Conservation (phyloP, 2,113 vertebrate species). For the Cardinalis cardinalis region DNA sequence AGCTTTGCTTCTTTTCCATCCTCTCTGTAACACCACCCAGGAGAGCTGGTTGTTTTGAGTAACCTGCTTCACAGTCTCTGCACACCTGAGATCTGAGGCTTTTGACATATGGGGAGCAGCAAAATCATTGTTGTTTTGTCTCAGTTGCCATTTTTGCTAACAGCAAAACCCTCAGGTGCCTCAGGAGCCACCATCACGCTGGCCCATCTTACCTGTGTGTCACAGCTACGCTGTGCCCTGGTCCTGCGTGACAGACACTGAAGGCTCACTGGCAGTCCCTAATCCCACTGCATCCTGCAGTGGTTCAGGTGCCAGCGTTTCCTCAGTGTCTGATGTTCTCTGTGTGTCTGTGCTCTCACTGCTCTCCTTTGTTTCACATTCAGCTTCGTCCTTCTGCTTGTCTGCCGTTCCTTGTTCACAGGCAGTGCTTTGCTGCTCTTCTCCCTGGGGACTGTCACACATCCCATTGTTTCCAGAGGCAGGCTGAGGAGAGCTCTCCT, state of each 20-base stretch:
- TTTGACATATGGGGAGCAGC: neutral
- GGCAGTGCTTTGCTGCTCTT: neutral
- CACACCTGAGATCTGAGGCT: neutral
- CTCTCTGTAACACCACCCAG: neutral
- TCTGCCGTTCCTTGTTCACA: neutral
- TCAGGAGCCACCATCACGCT: neutral
- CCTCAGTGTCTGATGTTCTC: neutral
- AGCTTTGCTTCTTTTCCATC: neutral
- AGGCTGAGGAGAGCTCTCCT: neutral
- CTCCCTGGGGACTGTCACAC: neutral
- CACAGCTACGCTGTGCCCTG: neutral
- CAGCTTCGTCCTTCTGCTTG: neutral
- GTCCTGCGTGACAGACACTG: neutral
- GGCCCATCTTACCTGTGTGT: conserved; percentile 39
- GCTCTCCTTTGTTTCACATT: neutral
- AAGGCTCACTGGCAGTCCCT: conserved; percentile 1
- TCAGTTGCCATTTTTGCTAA: neutral
- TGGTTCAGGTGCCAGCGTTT: neutral
- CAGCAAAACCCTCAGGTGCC: neutral
- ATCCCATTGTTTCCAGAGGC: neutral
- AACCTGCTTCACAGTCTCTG: neutral
- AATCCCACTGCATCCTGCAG: neutral
- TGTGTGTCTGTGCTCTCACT: neutral
- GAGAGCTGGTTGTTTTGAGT: neutral
- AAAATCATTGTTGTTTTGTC: neutral